Conservation (phyloP, 2,113 vertebrate species). For the Corythornis vintsioides region DNA sequence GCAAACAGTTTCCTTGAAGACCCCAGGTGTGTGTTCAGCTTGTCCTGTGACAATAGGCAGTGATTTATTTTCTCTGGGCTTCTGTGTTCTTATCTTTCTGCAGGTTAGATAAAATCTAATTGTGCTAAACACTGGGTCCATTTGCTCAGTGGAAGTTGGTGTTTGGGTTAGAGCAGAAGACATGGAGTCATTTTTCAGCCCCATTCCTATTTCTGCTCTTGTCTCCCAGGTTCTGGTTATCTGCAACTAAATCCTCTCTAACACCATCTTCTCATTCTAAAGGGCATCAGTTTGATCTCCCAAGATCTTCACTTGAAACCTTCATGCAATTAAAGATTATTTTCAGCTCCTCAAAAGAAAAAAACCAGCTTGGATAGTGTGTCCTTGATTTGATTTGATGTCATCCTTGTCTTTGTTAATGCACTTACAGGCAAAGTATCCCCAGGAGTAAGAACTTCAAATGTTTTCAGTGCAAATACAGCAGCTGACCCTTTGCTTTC, state of each 20-base stretch:
- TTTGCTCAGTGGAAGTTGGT: not conserved
- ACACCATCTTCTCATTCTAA: not conserved
- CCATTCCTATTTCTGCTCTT: not conserved
- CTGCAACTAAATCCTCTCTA: not conserved
- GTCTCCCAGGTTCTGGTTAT: not conserved
- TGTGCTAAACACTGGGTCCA: not conserved
- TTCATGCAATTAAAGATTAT: constrained; percentile 31
- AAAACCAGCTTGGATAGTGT: not conserved
- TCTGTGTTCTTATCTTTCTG: not conserved
- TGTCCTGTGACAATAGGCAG: too few species aligned
- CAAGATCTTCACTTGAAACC: not conserved
- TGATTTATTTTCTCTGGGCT: not conserved
- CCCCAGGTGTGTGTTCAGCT: too few species aligned
- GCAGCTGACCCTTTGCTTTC: not conserved
- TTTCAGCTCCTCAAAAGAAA: constrained; percentile 25
- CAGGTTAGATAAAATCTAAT: constrained; percentile 26
- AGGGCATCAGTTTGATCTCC: not conserved
- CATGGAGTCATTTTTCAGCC: not conserved
- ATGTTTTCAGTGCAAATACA: not conserved
- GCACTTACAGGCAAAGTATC: not conserved
- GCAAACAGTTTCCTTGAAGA: too few species aligned
- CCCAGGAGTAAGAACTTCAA: not conserved
- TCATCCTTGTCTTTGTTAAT: constrained; percentile 20
- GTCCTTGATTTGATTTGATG: constrained; percentile 29
- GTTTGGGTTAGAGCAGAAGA: not conserved